Percentiles rank a stretch among this genome's conserved stretches.
Conservation (phyloP, 2,888 invertebrate genomes). For the Trichogramma dendrolimi region DNA sequence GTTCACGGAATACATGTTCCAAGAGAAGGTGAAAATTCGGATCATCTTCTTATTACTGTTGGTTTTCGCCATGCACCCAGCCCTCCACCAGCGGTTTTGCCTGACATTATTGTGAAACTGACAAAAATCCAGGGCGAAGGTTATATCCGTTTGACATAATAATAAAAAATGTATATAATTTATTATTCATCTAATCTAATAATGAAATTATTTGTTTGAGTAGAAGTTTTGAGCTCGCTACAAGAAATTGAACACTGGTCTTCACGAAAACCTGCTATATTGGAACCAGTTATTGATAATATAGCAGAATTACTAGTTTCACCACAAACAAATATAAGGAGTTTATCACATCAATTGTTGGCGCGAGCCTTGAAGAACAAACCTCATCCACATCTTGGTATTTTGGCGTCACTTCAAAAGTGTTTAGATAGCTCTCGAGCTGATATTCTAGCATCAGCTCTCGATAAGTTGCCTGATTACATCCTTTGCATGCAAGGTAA, state of each 20-base stretch:
- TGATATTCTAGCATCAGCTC: constrained; percentile 71
- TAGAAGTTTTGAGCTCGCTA: constrained; percentile 62
- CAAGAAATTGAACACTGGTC: constrained; percentile 74
- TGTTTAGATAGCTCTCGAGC: constrained; percentile 77
- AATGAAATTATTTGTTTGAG: constrained; percentile 28
- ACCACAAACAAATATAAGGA: constrained; percentile 60
- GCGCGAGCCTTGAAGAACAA: constrained; percentile 68
- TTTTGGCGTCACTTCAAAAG: constrained; percentile 73
- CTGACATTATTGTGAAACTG: constrained; percentile 44
- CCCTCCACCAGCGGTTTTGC: constrained; percentile 52
- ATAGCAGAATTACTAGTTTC: constrained; percentile 65
- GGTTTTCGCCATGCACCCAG: constrained; percentile 44
- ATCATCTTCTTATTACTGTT: constrained; percentile 56
- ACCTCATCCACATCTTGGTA: constrained; percentile 60
- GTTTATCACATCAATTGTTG: constrained; percentile 68
- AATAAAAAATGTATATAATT: background rate
- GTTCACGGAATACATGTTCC: constrained; percentile 63
- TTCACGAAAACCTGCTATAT: constrained; percentile 63
- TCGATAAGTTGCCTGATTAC: constrained; percentile 80
- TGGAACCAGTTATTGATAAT: constrained; percentile 63
- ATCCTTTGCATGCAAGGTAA: constrained; percentile 71
- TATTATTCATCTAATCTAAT: background rate
- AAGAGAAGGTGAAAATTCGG: constrained; percentile 56
- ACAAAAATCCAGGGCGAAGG: constrained; percentile 52
- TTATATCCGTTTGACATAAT: background rate